Base-by-base conservation (phyloP, 2,797 vertebrate species). In the Falco peregrinus region DNA sequence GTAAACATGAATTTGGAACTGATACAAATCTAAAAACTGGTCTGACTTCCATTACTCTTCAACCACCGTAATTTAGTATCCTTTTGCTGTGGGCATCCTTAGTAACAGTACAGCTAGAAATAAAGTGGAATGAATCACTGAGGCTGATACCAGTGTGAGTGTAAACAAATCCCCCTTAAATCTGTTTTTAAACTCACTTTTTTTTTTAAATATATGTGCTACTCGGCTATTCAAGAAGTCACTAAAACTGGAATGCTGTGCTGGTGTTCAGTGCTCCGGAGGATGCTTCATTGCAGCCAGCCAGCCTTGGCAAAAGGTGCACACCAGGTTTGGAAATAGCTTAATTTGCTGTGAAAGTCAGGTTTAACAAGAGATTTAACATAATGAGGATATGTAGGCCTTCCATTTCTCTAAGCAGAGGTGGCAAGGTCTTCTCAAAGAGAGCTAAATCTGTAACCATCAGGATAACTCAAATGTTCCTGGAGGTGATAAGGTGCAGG, bases 351-450 rank as follows among this genome's bases (percentile, higher is more conserved):
- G 22, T 24, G 59, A 4, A 67, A 22, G 31, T 19, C 65, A 7
- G 48, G 28, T 45, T 68, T 7, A 3, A 18, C 3, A 3, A 22
- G 82, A 26, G 77, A 1, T 25, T 25, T 9, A 10, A 7, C 16
- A 0, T 13, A 25, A 5, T 7, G 22, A 35, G 45, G 29, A 8
- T 47, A 3, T 0, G 2, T 2, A 2, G n/a, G 33, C 14, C 2
- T 63, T 60, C 9, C 24, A 14, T 53, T 18, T 48, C 17, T 59
- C 9, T 11, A 14, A 71, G 29, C 33, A 15, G 84, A 11, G 67
- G 19, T 41, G 6, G 29, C 45, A 6, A 48, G 65, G 31, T 24
- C 68, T n/a, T 18, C 11, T 29, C 79, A 1, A 4, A 31, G 83
- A 25, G 82, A 14, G 64, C 33, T 24, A 2, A 1, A 2, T 16